Base-by-base conservation (phyloP, 2,888 invertebrate genomes). In the Agrotis puta region DNA sequence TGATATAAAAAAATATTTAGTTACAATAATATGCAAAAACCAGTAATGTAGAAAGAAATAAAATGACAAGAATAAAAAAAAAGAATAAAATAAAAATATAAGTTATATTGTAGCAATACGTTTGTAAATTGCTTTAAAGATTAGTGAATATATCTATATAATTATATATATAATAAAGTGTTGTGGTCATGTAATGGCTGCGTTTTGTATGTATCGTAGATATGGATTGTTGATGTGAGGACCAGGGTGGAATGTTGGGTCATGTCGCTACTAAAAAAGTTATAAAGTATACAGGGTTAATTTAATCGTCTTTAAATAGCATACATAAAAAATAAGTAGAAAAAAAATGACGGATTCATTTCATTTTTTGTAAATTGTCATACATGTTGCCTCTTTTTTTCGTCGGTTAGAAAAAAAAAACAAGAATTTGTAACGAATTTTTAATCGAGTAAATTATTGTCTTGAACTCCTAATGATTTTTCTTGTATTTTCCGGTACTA, bases 131-230 rank as follows among this genome's bases (percentile, higher is more conserved):
- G 90, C 90, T 90, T 90, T 88, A 87, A 88, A 85, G 81, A 73
- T 78, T 90, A 89, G 87, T 85, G 71, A 84, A 89, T 85, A 86
- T 84, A 77, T 56, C n/a, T 56, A 56, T 39, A 39, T 39, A 39
- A 33, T 33, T 85, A 86, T 84, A 77, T 84, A 77, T 56, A 33
- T 77, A 77, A 50, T 68, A 81, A 79, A 71, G 47, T 77, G 77
- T 78, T 87, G 87, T 81, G 85, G 88, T 83, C 94, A 95, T 95
- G 77, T 92, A 92, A 95, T 95, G 94, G 83, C 87, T 67, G 85
- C 74, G 77, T 87, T 85, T 88, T 91, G 89, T 91, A 92, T 92
- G 90, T 91, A 89, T 91, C 88, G 89, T 92, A 92, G 74, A 81
- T 82, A 88, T 87, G 87, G 86, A 80, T 82, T 84, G 86, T 86